Conservation (phyloP, 2,113 vertebrate genomes). For the Varanus komodoensis region DNA sequence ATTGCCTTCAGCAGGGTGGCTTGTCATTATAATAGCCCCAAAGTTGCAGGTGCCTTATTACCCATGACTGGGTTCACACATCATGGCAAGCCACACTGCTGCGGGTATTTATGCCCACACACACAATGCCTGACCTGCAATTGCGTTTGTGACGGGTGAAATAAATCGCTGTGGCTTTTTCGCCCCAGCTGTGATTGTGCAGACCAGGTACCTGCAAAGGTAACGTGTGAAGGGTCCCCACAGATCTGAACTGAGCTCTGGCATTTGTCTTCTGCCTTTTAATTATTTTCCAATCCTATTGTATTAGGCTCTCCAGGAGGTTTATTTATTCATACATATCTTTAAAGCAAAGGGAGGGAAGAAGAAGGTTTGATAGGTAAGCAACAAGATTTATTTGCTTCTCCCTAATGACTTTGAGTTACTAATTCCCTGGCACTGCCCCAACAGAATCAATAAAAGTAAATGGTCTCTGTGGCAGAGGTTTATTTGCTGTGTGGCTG, state of each 20-base stretch:
- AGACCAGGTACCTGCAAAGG: neutral
- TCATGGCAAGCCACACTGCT: too few species aligned
- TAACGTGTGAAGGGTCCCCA: neutral
- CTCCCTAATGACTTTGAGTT: constrained; percentile 1
- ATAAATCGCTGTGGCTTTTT: too few species aligned
- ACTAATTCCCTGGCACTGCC: constrained; percentile 36
- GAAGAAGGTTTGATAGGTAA: constrained; percentile 1
- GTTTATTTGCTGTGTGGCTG: neutral
- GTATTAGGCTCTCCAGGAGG: constrained; percentile 1
- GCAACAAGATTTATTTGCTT: neutral
- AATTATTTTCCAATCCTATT: constrained; percentile 37
- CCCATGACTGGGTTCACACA: too few species aligned
- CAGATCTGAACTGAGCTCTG: neutral
- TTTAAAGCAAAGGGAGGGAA: constrained; percentile 18
- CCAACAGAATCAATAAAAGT: constrained; percentile 36
- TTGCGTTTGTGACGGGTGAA: too few species aligned
- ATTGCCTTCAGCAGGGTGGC: too few species aligned
- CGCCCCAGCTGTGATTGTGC: too few species aligned
- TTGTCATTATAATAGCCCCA: too few species aligned
- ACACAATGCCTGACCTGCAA: too few species aligned
- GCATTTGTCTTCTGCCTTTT: constrained; percentile 13
- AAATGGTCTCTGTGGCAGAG: constrained; percentile 27
- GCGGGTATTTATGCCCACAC: too few species aligned
- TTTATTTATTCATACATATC: constrained; percentile 21
- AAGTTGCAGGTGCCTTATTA: too few species aligned